A percentile compares a stretch with the other conserved stretches of the same genome.
phyloP scores from a whole-genome alignment of 1,140 invertebrate species.

The Apis mellifera region DNA sequence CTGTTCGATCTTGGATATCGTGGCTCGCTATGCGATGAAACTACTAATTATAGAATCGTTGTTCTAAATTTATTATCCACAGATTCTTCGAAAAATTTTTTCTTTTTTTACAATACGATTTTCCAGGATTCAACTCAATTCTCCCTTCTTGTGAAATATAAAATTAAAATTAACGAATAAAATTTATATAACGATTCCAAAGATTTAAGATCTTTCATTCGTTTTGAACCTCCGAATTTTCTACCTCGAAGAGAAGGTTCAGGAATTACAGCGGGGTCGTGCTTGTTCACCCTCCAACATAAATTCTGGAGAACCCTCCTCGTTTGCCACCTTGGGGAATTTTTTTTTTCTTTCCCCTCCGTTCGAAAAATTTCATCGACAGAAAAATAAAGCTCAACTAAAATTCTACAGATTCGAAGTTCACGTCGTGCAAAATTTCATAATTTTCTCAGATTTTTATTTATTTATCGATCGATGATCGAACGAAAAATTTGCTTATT shows the following conservation, averaged over 20 bases:
- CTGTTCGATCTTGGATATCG: conserved; percentile 31
- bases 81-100: background rate
- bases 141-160: too few species aligned
- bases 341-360: background rate
- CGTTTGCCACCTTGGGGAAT: background rate
- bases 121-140: background rate
- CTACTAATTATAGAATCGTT: conserved; percentile 35
- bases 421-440: background rate
- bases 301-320: background rate
- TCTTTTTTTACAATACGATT: background rate
- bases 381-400: background rate
- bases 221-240: background rate
- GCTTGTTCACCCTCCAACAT: background rate
- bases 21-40: background rate
- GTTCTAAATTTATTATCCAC: conserved; percentile 16
- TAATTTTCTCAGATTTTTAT: background rate
- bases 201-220: background rate
- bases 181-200: background rate
- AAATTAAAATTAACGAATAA: too few species aligned
- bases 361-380: conserved; percentile 1
- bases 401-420: conserved; percentile 7
- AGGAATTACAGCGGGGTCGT: too few species aligned
- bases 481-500: background rate
- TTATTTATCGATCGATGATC: background rate
- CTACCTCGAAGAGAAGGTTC: too few species aligned